phyloP scores from a whole-genome alignment of 2,113 vertebrate species.

The Stictonetta naevosa region DNA sequence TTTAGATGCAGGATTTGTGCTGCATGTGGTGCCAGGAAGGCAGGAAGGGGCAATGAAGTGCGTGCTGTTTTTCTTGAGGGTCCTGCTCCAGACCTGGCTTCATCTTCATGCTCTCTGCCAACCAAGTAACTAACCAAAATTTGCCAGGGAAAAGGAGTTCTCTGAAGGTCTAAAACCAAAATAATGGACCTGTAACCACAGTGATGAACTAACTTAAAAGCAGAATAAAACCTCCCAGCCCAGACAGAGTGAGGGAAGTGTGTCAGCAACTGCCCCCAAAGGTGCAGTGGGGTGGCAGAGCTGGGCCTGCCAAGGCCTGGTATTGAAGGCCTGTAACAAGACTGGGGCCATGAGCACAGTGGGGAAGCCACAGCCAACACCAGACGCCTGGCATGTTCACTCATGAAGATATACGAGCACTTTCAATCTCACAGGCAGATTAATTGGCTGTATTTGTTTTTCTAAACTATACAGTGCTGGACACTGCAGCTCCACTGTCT shows the following conservation, averaged over 20 bases:
- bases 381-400: neutral
- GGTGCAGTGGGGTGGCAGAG: neutral
- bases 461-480: neutral
- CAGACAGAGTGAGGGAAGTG: rapidly evolving
- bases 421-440: rapidly evolving
- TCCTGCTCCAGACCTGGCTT: neutral
- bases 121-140: neutral
- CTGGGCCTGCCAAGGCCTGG: neutral
- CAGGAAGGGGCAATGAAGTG: neutral
- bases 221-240: neutral
- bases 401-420: neutral
- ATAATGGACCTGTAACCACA: neutral
- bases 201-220: neutral
- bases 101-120: neutral
- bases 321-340: rapidly evolving
- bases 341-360: rapidly evolving
- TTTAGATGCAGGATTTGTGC: neutral
- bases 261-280: neutral
- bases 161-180: neutral
- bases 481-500: neutral
- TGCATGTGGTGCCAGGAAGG: rapidly evolving
- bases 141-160: neutral
- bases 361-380: rapidly evolving
- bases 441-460: neutral
- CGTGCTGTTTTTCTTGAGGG: neutral